Base-by-base conservation (phyloP, 2,797 vertebrate genomes). In the Lemur catta region DNA sequence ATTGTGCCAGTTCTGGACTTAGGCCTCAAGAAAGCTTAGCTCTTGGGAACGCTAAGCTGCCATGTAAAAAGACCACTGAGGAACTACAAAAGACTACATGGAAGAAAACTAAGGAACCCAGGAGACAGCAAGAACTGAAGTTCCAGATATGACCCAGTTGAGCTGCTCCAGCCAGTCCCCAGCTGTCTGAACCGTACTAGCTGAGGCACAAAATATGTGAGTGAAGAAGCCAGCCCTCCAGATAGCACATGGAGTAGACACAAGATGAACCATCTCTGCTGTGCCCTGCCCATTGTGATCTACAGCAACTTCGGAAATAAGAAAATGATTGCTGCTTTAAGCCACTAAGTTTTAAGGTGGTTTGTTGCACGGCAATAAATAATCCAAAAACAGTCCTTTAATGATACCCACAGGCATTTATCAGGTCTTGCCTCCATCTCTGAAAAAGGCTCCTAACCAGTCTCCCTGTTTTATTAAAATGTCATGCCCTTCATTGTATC, bases 401-500 rank as follows among this genome's bases (percentile, higher is more conserved):
- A 75, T 67, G 50, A 81, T 55, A 52, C 20, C 35, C 55, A 85
- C 33, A 81, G 63, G 52, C 48, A 59, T 65, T 76, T 80, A 67
- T 61, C 82, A 67, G 63, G n/a, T 79, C 80, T 78, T 38, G 10
- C 17, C 61, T 90, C 63, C 48, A 30, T 69, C 80, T 84, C 52
- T 63, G 6, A 17, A 50, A 75, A 28, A 76, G 18, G 35, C 48
- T 57, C 65, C 57, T 75, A 67, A 26, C 35, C 48, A 78, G 65
- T 75, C 59, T 79, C 84, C 84, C 18, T 91, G 46, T 17, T 55
- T 93, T 93, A 79, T 69, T 94, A 75, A 74, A 89, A 94, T 75
- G 26, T 15, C 76, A 59, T 43, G 15, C 38, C 57, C 50, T 94
- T 52, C 63, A 55, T 7, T 55, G 6, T 79, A 72, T 28, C 41